Percentiles rank a stretch among this genome's conserved stretches.
These are phyloP conservation scores for Notechis scutatus DNA, from an alignment of 2,113 vertebrate genomes.

Conservation along the genomic window DNA sequence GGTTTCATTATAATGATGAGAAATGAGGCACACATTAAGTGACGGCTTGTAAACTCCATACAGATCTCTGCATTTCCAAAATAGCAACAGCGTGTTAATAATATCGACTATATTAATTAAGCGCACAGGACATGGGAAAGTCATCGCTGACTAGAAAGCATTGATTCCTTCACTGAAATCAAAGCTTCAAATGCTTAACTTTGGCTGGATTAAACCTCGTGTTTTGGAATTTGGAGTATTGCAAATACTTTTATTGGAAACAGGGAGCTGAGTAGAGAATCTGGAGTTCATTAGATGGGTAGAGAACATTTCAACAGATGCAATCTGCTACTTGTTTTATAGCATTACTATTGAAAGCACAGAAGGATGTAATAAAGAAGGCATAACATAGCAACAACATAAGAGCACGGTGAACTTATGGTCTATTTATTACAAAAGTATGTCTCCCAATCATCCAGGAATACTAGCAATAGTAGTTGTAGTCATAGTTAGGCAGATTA, in stretches of 20 bases:
- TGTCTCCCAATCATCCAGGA: background rate
- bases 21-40: constrained; percentile 33
- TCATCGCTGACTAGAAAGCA: background rate
- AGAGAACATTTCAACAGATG: background rate
- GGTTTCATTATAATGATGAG: constrained; percentile 46
- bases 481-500: background rate
- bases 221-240: background rate
- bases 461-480: background rate
- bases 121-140: background rate
- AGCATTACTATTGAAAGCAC: background rate
- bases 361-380: background rate
- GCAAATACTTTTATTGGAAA: background rate
- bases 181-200: background rate
- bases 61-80: constrained; percentile 5
- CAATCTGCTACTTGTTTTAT: background rate
- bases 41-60: constrained; percentile 15
- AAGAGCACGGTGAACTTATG: background rate
- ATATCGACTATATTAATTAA: background rate
- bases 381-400: background rate
- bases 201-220: background rate
- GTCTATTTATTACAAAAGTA: background rate
- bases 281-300: background rate
- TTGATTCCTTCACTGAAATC: background rate
- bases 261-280: background rate
- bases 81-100: background rate